Evolutionary conservation across 2,888 invertebrate genomes (phyloP), one percentile per base, ranked within the genome.

Genomic region (Halocaridina rubra): DNA sequence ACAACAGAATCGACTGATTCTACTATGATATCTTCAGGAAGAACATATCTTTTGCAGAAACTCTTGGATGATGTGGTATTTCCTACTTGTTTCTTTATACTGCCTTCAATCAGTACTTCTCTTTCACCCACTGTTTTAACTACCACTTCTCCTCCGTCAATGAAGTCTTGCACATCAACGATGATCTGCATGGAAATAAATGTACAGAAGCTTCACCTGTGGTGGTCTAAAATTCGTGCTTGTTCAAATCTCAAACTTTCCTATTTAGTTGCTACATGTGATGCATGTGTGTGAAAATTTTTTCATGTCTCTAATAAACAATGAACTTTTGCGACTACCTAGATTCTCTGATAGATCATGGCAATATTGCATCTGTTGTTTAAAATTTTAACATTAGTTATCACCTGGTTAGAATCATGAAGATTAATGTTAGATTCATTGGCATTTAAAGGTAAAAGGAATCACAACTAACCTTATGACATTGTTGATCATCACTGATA

Each of bases 91-190:
- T 84, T 72, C 78, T 79, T 72, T 19, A 79, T 69, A 24, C 33
- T 59, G 1, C 84, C 84, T 39, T 84, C 78, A 13, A 84, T 61
- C n/a, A 78, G 46, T 22, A 84, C 8, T 30, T 79, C 79, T 19
- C 79, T 10, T 7, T 72, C 72, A 30, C 61, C 72, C 27, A 79
- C 39, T 5, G 64, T 61, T 59, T 57, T 33, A 29, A 79, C 84
- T 5, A 29, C 59, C 29, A 84, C 74, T 16, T 79, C 79, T 27
- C 84, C 84, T 13, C 84, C 74, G 46, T 77, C 53, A n/a, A 61
- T 46, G 30, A 84, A 84, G 27, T 84, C 84, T 22, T 84, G 72
- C 13, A 84, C 84, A 32, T 84, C 84, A 24, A 84, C 46, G 2
- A 84, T 59, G 13, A 84, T 29, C 84, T 84, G 72, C 3, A 19